Conservation (phyloP, 2,113 vertebrate genomes). For the Hoplias malabaricus region DNA sequence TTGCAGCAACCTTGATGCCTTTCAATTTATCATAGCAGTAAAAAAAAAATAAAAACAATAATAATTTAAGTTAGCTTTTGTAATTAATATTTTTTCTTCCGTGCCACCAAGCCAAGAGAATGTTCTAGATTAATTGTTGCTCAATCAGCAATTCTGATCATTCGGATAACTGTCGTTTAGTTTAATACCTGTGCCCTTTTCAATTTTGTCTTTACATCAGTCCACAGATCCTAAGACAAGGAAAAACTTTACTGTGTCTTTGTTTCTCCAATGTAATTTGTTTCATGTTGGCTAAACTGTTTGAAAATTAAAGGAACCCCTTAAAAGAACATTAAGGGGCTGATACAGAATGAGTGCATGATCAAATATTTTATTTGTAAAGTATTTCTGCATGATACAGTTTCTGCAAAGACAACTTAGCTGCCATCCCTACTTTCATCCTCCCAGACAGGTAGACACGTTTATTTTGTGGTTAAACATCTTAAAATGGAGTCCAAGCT, state of each 20-base stretch:
- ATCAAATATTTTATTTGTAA: background rate
- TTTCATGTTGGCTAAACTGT: constrained; percentile 60
- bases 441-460: too few species aligned
- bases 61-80: background rate
- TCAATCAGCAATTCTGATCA: background rate
- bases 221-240: background rate
- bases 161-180: background rate
- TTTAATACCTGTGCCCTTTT: background rate
- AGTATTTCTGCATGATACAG: constrained; percentile 12
- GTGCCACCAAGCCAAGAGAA: background rate
- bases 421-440: too few species aligned
- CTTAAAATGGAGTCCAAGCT: too few species aligned
- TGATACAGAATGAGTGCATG: constrained; percentile 51
- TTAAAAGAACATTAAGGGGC: constrained; percentile 56
- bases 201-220: background rate
- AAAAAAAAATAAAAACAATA: background rate
- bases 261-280: constrained; percentile 57
- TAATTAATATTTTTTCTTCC: background rate
- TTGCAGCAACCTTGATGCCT: background rate
- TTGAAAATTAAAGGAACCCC: constrained; percentile 65
- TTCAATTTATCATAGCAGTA: constrained; percentile 9
- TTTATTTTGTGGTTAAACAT: too few species aligned
- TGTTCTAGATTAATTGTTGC: background rate
- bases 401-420: background rate
- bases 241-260: background rate